phyloP scores from a whole-genome alignment of 2,797 vertebrate genomes.

The Oryzias dopingdopingensis region DNA sequence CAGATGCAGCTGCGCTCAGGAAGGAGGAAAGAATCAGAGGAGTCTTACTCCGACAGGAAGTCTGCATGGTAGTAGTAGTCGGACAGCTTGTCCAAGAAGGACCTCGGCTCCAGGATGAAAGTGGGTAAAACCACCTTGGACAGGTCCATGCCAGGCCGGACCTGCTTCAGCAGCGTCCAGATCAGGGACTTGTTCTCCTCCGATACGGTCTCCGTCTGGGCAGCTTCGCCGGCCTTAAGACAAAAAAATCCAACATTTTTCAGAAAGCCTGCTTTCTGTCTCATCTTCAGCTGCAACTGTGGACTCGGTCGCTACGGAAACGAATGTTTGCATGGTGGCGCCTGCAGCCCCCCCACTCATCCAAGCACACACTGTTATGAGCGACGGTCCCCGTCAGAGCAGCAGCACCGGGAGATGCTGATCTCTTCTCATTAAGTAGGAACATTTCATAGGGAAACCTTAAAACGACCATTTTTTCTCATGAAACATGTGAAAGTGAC shows the following conservation, averaged over 20 bases:
- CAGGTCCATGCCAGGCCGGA: constrained; percentile 96
- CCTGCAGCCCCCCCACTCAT: constrained; percentile 6
- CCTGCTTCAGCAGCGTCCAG: constrained; percentile 96
- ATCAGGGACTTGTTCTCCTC: constrained; percentile 99
- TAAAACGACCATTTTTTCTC: constrained; percentile 11
- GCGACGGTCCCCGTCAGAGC: constrained; percentile 18
- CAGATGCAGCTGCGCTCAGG: too few species aligned
- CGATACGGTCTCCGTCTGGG: constrained; percentile 96
- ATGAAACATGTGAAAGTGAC: constrained; percentile 1
- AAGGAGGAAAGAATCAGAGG: too few species aligned
- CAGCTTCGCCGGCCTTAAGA: constrained; percentile 90
- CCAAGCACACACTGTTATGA: constrained; percentile 16
- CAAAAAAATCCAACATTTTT: neutral
- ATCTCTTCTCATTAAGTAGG: constrained; percentile 24
- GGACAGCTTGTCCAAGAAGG: constrained; percentile 97
- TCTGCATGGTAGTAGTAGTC: constrained; percentile 99
- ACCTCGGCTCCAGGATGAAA: constrained; percentile 95
- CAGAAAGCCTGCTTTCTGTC: too few species aligned
- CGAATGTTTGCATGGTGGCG: constrained; percentile 27
- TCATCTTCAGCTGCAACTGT: neutral
- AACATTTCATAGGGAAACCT: constrained; percentile 5
- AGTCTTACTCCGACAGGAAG: constrained; percentile 93
- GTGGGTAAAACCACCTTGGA: constrained; percentile 97
- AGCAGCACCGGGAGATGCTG: constrained; percentile 16
- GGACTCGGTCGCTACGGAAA: constrained; percentile 14